Conservation (phyloP, 2,113 vertebrate species). For the Balaeniceps rex region DNA sequence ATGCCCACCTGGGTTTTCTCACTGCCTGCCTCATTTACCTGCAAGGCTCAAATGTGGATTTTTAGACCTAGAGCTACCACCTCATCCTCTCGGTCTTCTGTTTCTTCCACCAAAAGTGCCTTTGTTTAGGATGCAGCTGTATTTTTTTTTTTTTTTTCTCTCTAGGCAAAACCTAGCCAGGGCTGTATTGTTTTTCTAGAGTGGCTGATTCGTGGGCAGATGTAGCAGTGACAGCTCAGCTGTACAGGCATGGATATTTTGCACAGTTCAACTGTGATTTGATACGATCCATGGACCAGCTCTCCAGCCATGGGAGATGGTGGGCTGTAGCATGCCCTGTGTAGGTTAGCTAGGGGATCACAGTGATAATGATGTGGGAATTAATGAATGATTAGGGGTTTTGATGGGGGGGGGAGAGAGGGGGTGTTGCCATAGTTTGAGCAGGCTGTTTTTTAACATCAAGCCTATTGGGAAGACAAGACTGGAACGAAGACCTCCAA, state of each 20-base stretch:
- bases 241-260: neutral
- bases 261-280: neutral
- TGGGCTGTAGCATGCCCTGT: neutral
- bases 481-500: neutral
- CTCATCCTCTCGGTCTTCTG: neutral
- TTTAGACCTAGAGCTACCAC: neutral
- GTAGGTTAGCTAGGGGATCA: neutral
- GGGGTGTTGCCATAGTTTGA: neutral
- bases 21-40: neutral
- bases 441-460: neutral
- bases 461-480: neutral
- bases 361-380: neutral
- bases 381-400: neutral
- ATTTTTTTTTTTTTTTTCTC: neutral
- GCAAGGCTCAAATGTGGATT: neutral
- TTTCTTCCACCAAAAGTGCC: neutral
- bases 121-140: neutral
- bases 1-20: neutral
- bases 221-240: neutral
- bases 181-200: neutral
- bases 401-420: neutral
- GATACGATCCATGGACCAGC: neutral
- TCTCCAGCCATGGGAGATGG: rapidly evolving
- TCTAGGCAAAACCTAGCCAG: neutral
- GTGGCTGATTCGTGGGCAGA: neutral